Conservation (phyloP, 2,797 vertebrate genomes). For the Cynopterus sphinx region DNA sequence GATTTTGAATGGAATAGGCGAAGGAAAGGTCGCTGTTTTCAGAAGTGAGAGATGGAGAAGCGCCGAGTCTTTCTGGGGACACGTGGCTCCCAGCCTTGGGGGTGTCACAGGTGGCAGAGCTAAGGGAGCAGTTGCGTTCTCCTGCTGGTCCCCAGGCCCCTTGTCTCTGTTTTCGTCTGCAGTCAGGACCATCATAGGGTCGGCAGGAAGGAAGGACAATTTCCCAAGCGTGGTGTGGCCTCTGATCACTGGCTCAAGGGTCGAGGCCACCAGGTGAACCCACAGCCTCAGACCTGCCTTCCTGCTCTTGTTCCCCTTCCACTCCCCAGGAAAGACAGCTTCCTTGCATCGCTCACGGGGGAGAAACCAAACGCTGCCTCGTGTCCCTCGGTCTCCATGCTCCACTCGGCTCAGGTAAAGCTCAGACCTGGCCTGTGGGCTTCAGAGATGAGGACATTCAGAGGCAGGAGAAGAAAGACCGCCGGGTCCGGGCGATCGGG, state of each 20-base stretch:
- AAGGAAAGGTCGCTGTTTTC: neutral
- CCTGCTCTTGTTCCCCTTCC: neutral
- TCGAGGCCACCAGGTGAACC: neutral
- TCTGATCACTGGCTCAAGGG: neutral
- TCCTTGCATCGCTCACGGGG: neutral
- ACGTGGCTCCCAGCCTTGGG: neutral
- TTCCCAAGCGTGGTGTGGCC: neutral
- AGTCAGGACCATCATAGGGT: neutral
- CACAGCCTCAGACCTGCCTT: neutral
- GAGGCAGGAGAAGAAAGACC: neutral
- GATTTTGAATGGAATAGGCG: neutral
- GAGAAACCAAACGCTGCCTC: neutral
- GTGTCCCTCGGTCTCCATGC: fast-evolving
- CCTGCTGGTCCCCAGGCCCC: neutral
- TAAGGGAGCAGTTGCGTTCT: neutral
- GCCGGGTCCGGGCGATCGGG: neutral
- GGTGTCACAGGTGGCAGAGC: neutral
- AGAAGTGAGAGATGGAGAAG: neutral
- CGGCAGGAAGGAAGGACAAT: neutral
- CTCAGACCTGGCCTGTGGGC: neutral
- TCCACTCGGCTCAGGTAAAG: neutral
- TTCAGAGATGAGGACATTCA: neutral
- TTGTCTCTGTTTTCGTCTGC: neutral
- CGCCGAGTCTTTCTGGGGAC: neutral
- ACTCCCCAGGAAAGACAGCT: neutral